Evolutionary conservation across 2,797 vertebrate genomes (phyloP), one percentile per base, ranked within the genome.

Genomic region (Crypturellus tataupa): DNA sequence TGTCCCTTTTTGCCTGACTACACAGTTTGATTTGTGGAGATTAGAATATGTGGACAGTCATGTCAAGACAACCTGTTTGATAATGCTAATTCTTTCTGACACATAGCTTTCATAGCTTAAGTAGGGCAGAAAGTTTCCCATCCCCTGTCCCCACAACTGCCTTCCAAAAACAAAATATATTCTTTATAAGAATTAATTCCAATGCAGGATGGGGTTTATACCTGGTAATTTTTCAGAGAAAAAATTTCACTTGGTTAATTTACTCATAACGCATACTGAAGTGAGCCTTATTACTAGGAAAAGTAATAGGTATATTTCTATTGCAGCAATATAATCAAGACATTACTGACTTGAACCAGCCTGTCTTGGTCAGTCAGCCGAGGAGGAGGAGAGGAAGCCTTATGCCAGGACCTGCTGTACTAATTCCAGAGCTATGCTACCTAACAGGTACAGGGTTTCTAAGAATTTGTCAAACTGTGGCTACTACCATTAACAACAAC

Each of bases 361-460:
- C 98, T 4, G 98, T 99, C 37, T 95, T 99, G 93, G 82, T 99
- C 77, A 99, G 99, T 93, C 97, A 99, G 16, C 95, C 98, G 49
- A 99, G 97, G 96, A 98, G 73, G 77, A 81, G 15, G 58, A 97
- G 97, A 4, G 98, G 98, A 31, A 98, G n/a, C 12, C 72, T 94
- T 2, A 80, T 98, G 29, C 93, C 97, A 6, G 98, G 98, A 37
- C 98, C 99, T 0, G 98, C 98, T 37, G 93, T 98, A 97, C 98
- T 99, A 6, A 96, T 99, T 65, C 99, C 99, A 7, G 99, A 99
- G 86, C 98, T 99, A 72, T 99, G 99, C 98, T 99, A 98, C 87
- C 97, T 99, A 8, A 99, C 99, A 97, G 99, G 99, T 98, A 96
- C 27, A 10, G 47, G 24, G 35, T 42, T 79, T 82, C 62, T 62